These are phyloP conservation scores for Apotomis capreana DNA, from an alignment of 2,888 invertebrate genomes.

Conservation along the genomic window DNA sequence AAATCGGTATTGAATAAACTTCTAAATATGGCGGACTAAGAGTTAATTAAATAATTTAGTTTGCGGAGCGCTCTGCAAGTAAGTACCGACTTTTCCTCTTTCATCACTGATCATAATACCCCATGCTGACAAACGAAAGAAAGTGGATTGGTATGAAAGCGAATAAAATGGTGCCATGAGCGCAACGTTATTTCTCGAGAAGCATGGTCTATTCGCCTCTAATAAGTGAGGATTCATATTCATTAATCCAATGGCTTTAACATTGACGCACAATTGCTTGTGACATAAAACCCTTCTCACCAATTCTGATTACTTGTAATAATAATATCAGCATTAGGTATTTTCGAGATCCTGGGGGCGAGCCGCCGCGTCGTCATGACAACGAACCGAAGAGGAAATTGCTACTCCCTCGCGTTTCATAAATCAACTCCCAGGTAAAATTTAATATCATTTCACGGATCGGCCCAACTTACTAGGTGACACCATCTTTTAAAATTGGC, in stretches of 20 bases:
- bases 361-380: conserved; percentile 58
- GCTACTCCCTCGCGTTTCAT: conserved; percentile 67
- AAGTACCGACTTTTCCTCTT: background rate
- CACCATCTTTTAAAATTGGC: conserved; percentile 41
- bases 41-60: too few species aligned
- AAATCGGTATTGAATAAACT: too few species aligned
- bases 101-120: background rate
- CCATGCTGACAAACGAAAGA: conserved; percentile 4
- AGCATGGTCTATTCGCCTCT: background rate
- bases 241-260: conserved; percentile 5
- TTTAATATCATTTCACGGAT: conserved; percentile 69
- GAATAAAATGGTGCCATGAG: background rate
- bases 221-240: background rate
- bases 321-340: conserved; percentile 56
- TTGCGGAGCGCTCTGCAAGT: too few species aligned
- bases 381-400: conserved; percentile 73
- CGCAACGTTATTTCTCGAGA: conserved; percentile 1
- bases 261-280: conserved; percentile 5
- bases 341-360: conserved; percentile 51
- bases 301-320: conserved; percentile 41
- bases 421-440: conserved; percentile 73
- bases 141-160: background rate
- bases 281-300: conserved; percentile 28
- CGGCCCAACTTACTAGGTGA: conserved; percentile 44
- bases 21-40: too few species aligned